Evolutionary conservation across 1,140 invertebrate genomes (phyloP).

Genomic region (Psix sp.): DNA sequence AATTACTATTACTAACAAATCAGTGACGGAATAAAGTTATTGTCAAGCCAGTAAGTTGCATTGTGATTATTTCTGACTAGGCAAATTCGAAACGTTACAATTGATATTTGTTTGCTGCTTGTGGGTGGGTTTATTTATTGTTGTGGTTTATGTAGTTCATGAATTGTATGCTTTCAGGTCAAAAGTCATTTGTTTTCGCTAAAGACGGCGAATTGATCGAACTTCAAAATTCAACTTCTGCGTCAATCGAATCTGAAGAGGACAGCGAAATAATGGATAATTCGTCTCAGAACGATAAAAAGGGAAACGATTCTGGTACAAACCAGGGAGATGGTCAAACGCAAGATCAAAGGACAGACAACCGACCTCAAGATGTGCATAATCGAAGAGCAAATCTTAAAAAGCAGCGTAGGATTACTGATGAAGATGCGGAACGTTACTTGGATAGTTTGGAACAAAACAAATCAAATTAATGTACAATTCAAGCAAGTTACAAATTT

Average conservation of each 20-base stretch:
- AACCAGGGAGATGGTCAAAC: background rate
- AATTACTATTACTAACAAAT: no score
- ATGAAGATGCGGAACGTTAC: constrained; percentile 36
- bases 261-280: no score
- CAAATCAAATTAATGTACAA: constrained; percentile 8
- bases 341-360: constrained; percentile 19
- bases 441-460: constrained; percentile 10
- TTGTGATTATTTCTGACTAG: no score
- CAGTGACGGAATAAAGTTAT: no score
- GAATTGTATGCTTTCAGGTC: constrained; percentile 67
- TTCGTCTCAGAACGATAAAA: no score
- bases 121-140: no score
- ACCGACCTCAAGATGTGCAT: constrained; percentile 10
- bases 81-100: no score
- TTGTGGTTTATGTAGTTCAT: no score
- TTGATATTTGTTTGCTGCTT: no score
- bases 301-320: no score
- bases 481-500: no score
- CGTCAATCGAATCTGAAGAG: background rate
- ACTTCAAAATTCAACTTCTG: constrained; percentile 53
- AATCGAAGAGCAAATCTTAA: constrained; percentile 22
- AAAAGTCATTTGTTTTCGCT: constrained; percentile 78
- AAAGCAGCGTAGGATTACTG: constrained; percentile 29
- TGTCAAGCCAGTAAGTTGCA: no score
- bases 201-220: constrained; percentile 78